Conservation (phyloP, 2,888 invertebrate genomes). For the Baronia brevicornis region DNA sequence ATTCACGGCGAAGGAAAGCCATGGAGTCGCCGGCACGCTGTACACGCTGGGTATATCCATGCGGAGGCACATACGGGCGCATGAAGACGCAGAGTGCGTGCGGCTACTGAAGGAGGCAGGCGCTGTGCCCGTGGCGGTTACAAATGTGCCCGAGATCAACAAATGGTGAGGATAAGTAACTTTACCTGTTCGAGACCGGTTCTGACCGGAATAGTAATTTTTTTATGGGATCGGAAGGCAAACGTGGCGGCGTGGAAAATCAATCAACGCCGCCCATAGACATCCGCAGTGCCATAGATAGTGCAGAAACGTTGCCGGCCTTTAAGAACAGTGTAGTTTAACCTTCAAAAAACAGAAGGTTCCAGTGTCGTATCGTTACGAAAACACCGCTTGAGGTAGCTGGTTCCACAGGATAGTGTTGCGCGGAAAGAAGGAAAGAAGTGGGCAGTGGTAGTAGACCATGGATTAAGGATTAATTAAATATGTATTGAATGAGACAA, state of each 20-base stretch:
- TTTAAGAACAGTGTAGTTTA: not conserved
- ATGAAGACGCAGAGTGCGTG: slow-evolving; percentile 87
- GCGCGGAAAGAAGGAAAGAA: no score
- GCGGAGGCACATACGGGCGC: slow-evolving; percentile 77
- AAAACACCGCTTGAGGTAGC: not conserved
- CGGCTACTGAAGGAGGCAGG: slow-evolving; percentile 84
- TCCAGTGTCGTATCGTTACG: not conserved
- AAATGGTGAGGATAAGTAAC: slow-evolving; percentile 82
- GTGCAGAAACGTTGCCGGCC: no score
- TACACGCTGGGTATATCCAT: slow-evolving; percentile 80
- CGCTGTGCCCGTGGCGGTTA: slow-evolving; percentile 89
- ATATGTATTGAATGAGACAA: no score
- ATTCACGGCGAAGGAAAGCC: slow-evolving; percentile 93
- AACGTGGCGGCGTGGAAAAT: no score
- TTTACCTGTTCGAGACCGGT: no score
- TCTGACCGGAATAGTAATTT: no score
- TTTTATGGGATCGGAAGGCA: no score
- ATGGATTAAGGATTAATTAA: no score
- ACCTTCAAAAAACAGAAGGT: not conserved
- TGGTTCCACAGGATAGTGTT: no score
- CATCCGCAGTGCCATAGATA: no score
- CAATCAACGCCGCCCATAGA: no score
- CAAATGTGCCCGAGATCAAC: slow-evolving; percentile 96
- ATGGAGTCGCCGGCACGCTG: slow-evolving; percentile 83
- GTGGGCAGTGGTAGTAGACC: no score